Conservation (phyloP, 2,888 invertebrate genomes). For the Papilio gigon region DNA sequence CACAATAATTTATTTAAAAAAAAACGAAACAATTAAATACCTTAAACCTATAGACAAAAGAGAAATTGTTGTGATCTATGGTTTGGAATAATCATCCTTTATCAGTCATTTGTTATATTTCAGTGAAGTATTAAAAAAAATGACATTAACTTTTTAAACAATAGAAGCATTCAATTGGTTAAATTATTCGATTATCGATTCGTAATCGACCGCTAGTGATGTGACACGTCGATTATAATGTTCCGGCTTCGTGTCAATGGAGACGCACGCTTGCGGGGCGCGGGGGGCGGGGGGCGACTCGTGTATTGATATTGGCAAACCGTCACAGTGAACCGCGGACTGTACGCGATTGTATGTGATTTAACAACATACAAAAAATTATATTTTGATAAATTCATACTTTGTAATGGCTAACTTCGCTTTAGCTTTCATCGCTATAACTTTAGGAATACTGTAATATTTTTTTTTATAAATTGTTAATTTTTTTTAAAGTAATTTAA, state of each 20-base stretch:
- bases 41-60: too few species aligned
- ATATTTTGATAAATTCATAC: constrained; percentile 62
- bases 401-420: constrained; percentile 49
- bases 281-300: constrained; percentile 54
- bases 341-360: constrained; percentile 48
- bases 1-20: too few species aligned
- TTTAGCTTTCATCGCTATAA: constrained; percentile 39
- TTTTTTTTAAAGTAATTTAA: constrained; percentile 40
- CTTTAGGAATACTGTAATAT: constrained; percentile 43
- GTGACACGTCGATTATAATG: constrained; percentile 28
- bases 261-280: constrained; percentile 69
- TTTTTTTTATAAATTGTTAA: constrained; percentile 39
- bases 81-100: too few species aligned
- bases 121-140: too few species aligned
- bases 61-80: too few species aligned
- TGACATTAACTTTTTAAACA: too few species aligned
- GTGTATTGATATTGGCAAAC: constrained; percentile 80
- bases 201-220: constrained; percentile 37
- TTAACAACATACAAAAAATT: constrained; percentile 46
- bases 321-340: constrained; percentile 69
- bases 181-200: constrained; percentile 22
- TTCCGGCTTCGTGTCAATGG: constrained; percentile 68
- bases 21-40: too few species aligned
- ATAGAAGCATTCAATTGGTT: constrained; percentile 7
- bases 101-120: too few species aligned